Evolutionary conservation across 2,797 vertebrate species (phyloP), one percentile per base, ranked within the genome.

Genomic region (Siniperca undulata): DNA sequence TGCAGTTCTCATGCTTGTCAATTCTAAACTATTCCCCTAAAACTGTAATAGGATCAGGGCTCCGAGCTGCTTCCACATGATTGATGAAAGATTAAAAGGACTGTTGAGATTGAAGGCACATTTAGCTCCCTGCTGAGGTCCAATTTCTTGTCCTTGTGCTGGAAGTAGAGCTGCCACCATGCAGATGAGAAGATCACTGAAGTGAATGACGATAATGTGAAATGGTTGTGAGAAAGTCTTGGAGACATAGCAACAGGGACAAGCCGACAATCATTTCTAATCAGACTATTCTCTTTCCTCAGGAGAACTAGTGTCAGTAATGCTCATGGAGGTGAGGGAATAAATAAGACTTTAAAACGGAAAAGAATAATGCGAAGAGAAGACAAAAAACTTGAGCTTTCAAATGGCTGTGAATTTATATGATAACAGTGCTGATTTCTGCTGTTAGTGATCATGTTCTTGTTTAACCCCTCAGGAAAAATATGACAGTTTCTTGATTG

Each of bases 21-120:
- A 60, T 92, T 91, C 80, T 77, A 88, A 93, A 91, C 90, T 86
- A 90, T 94, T 94, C 89, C 91, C 88, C 87, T 89, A 82, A 86
- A 91, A 91, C 78, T 84, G 93, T 94, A 95, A 96, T 95, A 94
- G 93, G 94, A 95, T 95, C 93, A 92, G 85, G 91, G 74, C 92
- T 93, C 85, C 30, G 83, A 87, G 91, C 92, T 90, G 89, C 94
- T 94, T 90, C 90, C 91, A 91, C 87, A 86, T 94, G 95, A 96
- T 93, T 96, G 95, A 96, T 97, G 96, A 96, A 94, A 96, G 95
- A 96, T 96, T 96, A 96, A 95, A 96, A 94, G 94, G 94, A 95
- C 95, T 96, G 94, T 94, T 94, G 94, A 94, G 94, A 95, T 89
- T 95, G 94, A 95, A 95, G 93, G 94, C 93, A 91, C 94, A 94